Evolutionary conservation across 1,140 invertebrate species (phyloP).

Genomic region (Leptopilina clavipes): DNA sequence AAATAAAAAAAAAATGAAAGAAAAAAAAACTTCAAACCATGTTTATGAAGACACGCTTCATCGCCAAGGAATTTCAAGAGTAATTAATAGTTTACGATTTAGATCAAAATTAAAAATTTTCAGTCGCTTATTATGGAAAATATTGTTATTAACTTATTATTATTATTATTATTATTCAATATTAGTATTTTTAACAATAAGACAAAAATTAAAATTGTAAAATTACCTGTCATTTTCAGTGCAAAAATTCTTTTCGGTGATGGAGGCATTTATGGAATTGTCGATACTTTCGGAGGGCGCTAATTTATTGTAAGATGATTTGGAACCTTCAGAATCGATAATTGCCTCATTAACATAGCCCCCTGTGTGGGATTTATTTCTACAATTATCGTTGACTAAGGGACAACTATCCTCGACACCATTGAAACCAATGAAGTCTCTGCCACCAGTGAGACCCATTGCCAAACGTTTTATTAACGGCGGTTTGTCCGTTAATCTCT

Average conservation of each 20-base stretch:
- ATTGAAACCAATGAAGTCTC: constrained; percentile 69
- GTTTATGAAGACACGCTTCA: background rate
- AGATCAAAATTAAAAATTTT: constrained; percentile 31
- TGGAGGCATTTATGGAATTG: constrained; percentile 73
- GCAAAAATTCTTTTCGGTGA: constrained; percentile 75
- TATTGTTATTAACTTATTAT: too few relatives aligned
- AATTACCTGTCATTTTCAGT: constrained; percentile 75
- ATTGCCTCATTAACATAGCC: constrained; percentile 86
- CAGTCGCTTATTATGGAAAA: too few relatives aligned
- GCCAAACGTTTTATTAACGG: constrained; percentile 87
- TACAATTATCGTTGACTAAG: constrained; percentile 76
- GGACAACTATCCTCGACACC: constrained; percentile 79
- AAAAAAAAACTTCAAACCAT: background rate
- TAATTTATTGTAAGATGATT: constrained; percentile 71
- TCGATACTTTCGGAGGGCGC: constrained; percentile 72
- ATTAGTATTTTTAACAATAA: too few relatives aligned
- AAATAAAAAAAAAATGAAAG: too few relatives aligned
- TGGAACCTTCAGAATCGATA: constrained; percentile 71
- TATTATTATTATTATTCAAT: too few relatives aligned
- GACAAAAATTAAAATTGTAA: too few relatives aligned
- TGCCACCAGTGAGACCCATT: constrained; percentile 79
- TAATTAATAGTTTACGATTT: constrained; percentile 26
- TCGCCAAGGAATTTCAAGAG: background rate
- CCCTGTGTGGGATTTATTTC: constrained; percentile 80
- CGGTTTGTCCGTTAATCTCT: constrained; percentile 86